A percentile compares a stretch with the other conserved stretches of the same genome.
phyloP scores from a whole-genome alignment of 2,797 vertebrate species.

The Huso huso region DNA sequence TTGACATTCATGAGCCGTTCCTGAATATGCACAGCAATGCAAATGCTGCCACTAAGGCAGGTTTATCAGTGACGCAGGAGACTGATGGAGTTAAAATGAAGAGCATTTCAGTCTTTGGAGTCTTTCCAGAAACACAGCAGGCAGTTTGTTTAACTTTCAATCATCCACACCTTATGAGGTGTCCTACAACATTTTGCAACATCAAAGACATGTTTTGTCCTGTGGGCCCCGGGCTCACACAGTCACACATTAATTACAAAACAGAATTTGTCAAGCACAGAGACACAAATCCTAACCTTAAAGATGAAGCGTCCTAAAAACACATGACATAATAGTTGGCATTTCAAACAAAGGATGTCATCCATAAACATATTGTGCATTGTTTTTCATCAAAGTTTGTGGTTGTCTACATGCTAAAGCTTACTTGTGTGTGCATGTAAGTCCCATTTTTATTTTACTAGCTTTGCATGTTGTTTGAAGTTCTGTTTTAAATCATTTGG shows the following conservation, averaged over 20 bases:
- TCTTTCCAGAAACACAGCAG: not conserved
- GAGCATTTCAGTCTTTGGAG: constrained; percentile 5
- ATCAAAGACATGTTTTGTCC: not conserved
- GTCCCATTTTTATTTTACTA: no score
- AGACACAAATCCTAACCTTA: not conserved
- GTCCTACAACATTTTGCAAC: not conserved
- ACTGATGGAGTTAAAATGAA: constrained; percentile 11
- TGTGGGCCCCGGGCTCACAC: not conserved
- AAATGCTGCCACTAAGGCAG: not conserved
- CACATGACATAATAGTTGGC: no score
- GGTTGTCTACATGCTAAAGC: no score
- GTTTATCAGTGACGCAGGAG: constrained; percentile 2
- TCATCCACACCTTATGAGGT: not conserved
- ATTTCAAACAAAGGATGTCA: no score
- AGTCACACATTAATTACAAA: not conserved
- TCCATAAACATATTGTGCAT: no score
- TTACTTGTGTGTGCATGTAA: no score
- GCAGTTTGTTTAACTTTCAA: not conserved
- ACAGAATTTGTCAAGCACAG: not conserved
- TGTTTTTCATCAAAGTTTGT: no score
- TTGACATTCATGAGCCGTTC: constrained; percentile 40
- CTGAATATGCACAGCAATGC: constrained; percentile 17
- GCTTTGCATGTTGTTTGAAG: no score
- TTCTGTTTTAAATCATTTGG: no score
- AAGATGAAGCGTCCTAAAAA: no score